Base-by-base conservation (phyloP, 2,888 invertebrate genomes). In the Tryphoninae sp. region DNA sequence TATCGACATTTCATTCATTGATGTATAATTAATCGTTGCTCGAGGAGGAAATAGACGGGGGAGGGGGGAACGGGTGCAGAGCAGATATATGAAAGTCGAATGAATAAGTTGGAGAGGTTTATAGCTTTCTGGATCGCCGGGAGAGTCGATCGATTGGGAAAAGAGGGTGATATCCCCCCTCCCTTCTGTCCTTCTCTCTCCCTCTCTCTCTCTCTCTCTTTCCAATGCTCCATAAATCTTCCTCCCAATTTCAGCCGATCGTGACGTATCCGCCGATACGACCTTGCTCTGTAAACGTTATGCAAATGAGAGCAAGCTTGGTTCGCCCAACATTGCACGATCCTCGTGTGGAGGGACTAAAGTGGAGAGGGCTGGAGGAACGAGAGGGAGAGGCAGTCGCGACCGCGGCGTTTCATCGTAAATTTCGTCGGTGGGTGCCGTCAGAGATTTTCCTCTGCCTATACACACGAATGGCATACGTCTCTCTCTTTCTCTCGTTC, bases 171-270 rank as follows among this genome's bases (percentile, higher is more conserved):
- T 67, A 49, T 68, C 69, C 65, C 33, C 59, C 42, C 22, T n/a
- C 73, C 16, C 64, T 16, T 64, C 82, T 68, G 58, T 73, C 22
- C 42, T 53, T 73, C 72, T 58, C 26, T 64, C 51, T 59, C 19
- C 59, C 33, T 62, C 49, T 49, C 67, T 62, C 59, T 69, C 74
- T 65, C 80, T 71, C 71, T 55, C 69, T 73, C 80, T 81, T 84
- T 83, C 78, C 83, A 77, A 85, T 85, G 84, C 82, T 82, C 86
- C 83, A 89, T 89, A 88, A 89, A 88, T 89, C 87, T 88, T 86
- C 84, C 87, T 86, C 86, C 85, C 88, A 87, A 87, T 88, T 88
- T 88, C 85, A 85, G 67, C 67, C 74, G 76, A 80, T 82, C 84
- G 84, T 85, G 85, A 84, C 86, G 82, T 85, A 86, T 86, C 83